Base-by-base conservation (phyloP, 1,140 invertebrate genomes). In the Trichonephila clavata region DNA sequence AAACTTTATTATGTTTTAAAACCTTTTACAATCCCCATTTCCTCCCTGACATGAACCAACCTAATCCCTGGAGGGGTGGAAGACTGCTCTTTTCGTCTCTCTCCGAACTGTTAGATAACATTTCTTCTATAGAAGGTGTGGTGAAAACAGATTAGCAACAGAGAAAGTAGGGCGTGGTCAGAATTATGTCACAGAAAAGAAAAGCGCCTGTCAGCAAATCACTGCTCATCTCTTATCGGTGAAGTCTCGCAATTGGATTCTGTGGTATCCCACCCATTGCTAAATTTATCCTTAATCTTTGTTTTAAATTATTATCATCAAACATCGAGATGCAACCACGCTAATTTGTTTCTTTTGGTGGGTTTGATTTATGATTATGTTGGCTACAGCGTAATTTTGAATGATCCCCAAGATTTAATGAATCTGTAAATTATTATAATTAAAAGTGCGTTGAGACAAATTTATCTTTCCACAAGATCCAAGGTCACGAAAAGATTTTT, bases 261-360 rank as follows among this genome's bases (percentile, higher is more conserved):
- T 32, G 20, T 24, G 24, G 10, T 27, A 63, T 63, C 20, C 71
- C 71, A 77, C 71, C 71, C 71, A 32, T 39, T 77, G 24, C 71
- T 77, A 77, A 77, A 77, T 77, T 77, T 77, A 77, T 27, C 71
- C 71, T 39, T 77, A 77, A 77, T 32, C 71, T 77, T 77, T 77
- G 18, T 27, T 50, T 27, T 39, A 32, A 77, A 77, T 77, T 27
- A 32, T 32, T 16, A 39, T 77, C 65, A 24, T 68, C 24, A 68
- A 68, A 68, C 14, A 5, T 32, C 32, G 71, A 39, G 32, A 20
- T 2, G 71, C 32, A 4, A 18, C 6, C 16, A 32, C 39, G 16
- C 16, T 32, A 14, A 77, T 77, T 77, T 77, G 24, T 27, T 27
- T 16, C 20, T 2, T 18, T 18, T 27, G 27, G 32, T 8, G 16